Evolutionary conservation across 2,113 vertebrate species (phyloP), one percentile per base, ranked within the genome.

Genomic region (Rhinogobius similis): DNA sequence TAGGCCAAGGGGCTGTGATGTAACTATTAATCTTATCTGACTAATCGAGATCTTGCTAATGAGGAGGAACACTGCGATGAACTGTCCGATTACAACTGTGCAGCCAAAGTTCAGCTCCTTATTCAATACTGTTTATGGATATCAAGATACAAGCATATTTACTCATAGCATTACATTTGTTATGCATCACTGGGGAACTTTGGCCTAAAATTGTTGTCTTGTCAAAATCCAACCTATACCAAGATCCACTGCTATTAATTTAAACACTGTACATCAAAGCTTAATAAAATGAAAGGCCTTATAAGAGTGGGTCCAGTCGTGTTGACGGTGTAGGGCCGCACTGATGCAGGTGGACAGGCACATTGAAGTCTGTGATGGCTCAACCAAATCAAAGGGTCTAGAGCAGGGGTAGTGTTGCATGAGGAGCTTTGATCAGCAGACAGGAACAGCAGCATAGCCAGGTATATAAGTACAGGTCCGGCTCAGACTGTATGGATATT

Each of bases 11-110:
- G 52, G 72, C 74, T 65, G 66, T 79, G 85, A 82, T 76, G 79
- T 61, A 86, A 84, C 83, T 80, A 86, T 87, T 85, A 83, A 87
- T 88, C 87, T 89, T 75, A 90, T 90, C 87, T 79, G 21, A 75
- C 69, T 79, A 79, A 89, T 88, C 84, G 73, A 0, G 24, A 78
- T 63, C 72, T 12, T 2, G 32, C 85, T 87, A 87, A 88, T 88
- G 70, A 36, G 76, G 70, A 36, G 76, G 75, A 69, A 79, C 69
- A 16, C 26, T 41, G 46, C 27, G 83, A 90, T 90, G 77, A 77
- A 81, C 71, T n/a, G 4, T 23, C 62, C 68, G 88, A 89, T 89
- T 86, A 7, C 67, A 27, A 74, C 73, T 26, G 39, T 56, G 61
- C 70, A 87, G 84, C 36, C 84, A 87, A 86, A 83, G 88, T 86